Evolutionary conservation across 1,140 invertebrate species (phyloP).

Genomic region (Hylyphantes graminicola): DNA sequence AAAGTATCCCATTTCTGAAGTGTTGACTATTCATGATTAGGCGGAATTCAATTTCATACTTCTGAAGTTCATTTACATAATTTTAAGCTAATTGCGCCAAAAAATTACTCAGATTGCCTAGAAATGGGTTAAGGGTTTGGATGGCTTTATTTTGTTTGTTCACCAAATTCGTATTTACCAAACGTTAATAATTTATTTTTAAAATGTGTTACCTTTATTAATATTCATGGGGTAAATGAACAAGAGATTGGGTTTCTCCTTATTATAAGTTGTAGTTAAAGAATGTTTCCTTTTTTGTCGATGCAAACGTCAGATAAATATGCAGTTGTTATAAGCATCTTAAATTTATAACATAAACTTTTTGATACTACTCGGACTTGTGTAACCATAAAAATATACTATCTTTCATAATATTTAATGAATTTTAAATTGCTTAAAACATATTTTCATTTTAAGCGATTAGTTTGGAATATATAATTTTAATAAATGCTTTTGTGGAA

Average conservation of each 20-base stretch:
- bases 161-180: not conserved
- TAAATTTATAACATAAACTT: too few species aligned
- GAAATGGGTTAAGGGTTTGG: slow-evolving; percentile 19
- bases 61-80: slow-evolving; percentile 23
- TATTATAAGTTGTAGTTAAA: not conserved
- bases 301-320: not conserved
- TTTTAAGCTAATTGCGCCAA: slow-evolving; percentile 26
- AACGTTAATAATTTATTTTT: not conserved
- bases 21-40: slow-evolving; percentile 48
- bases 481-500: too few species aligned
- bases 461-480: too few species aligned
- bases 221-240: slow-evolving; percentile 22
- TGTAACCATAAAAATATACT: too few species aligned
- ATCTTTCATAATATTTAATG: too few species aligned
- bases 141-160: slow-evolving; percentile 19
- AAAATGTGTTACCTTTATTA: not conserved
- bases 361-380: too few species aligned
- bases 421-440: too few species aligned
- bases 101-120: not conserved
- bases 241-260: not conserved
- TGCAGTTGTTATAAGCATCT: too few species aligned
- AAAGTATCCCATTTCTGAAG: slow-evolving; percentile 15
- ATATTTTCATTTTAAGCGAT: too few species aligned
- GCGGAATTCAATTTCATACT: slow-evolving; percentile 13
- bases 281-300: not conserved